Base-by-base conservation (phyloP, 2,797 vertebrate genomes). In the Triplophysa bombifrons region DNA sequence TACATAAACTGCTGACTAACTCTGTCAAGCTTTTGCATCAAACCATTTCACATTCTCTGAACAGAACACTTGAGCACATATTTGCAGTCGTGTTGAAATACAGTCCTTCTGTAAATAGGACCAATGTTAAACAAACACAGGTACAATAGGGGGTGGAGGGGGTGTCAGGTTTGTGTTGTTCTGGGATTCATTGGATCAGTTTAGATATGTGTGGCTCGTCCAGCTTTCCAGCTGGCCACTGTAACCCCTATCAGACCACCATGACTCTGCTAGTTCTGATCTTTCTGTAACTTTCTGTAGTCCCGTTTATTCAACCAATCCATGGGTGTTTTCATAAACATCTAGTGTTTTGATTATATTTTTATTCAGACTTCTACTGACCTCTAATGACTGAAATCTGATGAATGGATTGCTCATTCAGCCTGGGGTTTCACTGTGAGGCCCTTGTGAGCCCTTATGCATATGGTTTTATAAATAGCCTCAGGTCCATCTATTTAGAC, bases 381-480 rank as follows among this genome's bases (percentile, higher is more conserved):
- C 9, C 19, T 17, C 61, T 44, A 48, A 6, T 51, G 56, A 34
- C 19, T 34, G 46, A 69, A 44, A 19, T 48, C 64, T 69, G 14
- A 17, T 53, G 34, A n/a, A 17, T 46, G 34, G 74, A 25, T 17
- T 12, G 20, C 19, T 64, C 30, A 51, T 72, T 75, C 61, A 65
- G 56, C 19, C 41, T 51, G 55, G 50, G 6, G 25, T 20, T 69
- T 84, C 61, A 79, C 61, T 80, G 74, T 80, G 58, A 86, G 79
- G 53, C 48, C 70, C 85, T 85, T 82, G 90, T 88, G 89, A 90
- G 91, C 87, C 90, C 86, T 84, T 38, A 89, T 93, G 89, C 87
- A 92, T 91, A 91, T 87, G 86, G 83, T 66, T 86, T 91, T 94
- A 93, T 88, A 93, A 93, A 94, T 95, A 95, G 91, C 74, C 77